Evolutionary conservation across 2,888 invertebrate genomes (phyloP), one percentile per base, ranked within the genome.

Genomic region (Cephus pygmeus): DNA sequence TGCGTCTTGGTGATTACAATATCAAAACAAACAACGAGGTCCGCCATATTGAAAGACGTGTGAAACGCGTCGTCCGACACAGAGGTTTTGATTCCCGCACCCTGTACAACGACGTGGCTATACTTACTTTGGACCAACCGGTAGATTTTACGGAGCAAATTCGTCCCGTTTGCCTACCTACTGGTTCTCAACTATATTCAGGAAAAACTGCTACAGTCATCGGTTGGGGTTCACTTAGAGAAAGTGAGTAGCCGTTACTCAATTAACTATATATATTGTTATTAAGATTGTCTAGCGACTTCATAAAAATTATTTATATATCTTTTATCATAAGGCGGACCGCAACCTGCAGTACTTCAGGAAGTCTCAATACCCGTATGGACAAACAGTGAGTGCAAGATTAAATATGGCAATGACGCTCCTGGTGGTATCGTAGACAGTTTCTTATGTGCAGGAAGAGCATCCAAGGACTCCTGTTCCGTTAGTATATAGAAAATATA

Each of bases 361-460:
- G 96, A 97, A 92, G 97, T 97, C 0, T 94, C 94, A 71, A 96
- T 97, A 83, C 96, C 96, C 0, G 94, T 97, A 84, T 97, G 97
- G 97, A 93, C 94, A 0, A 97, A 97, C 90, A 84, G 91, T 0
- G 96, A 96, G 83, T 97, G 97, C 87, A 94, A 95, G 79, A 90
- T 93, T 33, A 97, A 96, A 89, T 97, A 97, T 89, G 97, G 97
- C 33, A 93, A 93, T 12, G 96, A 96, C 0, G 97, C 97, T n/a
- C 96, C 97, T 0, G 97, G 97, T 12, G 97, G 97, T 34, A 97
- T 98, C 79, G 96, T 97, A 1, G 96, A 96, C 12, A 96, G 96
- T 86, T 97, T 97, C 95, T 92, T 98, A 11, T 98, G 97, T 90
- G 98, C 98, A 75, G 97, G 97, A 1, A 94, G 95, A 92, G 96